These are phyloP conservation scores for Crocuta crocuta DNA, from an alignment of 2,113 vertebrate species.

Conservation along the genomic window DNA sequence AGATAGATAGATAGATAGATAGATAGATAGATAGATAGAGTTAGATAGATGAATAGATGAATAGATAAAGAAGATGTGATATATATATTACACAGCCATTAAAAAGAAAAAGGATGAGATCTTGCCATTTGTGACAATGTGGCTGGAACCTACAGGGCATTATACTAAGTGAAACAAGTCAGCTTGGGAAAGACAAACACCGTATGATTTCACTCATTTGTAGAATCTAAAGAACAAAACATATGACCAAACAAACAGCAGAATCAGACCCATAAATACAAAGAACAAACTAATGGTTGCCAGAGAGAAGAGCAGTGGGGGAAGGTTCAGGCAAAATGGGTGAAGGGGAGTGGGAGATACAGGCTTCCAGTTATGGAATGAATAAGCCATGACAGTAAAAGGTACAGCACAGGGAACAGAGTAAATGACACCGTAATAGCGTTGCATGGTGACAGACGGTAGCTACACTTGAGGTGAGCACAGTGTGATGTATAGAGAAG, in stretches of 20 bases:
- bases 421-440: accelerated
- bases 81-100: neutral
- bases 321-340: neutral
- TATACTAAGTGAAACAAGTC: neutral
- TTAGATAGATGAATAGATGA: too few species aligned
- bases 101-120: neutral
- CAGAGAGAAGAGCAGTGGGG: neutral
- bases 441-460: neutral
- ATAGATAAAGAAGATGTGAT: too few species aligned
- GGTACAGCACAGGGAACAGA: neutral
- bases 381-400: neutral
- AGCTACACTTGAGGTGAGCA: neutral
- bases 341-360: neutral
- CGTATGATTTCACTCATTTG: neutral
- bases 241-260: neutral
- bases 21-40: too few species aligned
- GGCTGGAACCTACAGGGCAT: neutral
- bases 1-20: too few species aligned
- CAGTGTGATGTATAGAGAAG: accelerated
- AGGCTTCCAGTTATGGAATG: neutral
- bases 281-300: neutral
- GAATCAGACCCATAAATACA: neutral
- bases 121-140: neutral
- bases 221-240: neutral
- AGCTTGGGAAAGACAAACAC: neutral